Evolutionary conservation across 2,113 vertebrate genomes (phyloP).

Genomic region (Gallinago undulata): DNA sequence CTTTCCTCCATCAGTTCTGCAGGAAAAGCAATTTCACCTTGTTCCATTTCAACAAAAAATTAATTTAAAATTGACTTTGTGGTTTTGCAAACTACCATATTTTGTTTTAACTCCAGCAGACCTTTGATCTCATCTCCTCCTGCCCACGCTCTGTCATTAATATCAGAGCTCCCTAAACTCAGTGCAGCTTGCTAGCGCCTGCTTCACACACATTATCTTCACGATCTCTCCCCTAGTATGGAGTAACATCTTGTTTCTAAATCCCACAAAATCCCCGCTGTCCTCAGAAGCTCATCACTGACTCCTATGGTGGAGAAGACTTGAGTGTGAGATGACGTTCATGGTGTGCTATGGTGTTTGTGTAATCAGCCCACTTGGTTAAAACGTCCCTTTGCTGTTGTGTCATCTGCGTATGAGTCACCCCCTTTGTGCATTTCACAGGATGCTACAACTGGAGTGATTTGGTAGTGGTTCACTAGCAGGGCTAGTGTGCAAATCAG

Average conservation of each 20-base stretch:
- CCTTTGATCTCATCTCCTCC: neutral
- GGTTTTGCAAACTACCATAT: neutral
- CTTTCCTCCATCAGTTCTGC: neutral
- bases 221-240: neutral
- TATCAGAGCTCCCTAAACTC: neutral
- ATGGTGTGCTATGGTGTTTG: neutral
- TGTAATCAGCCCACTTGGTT: neutral
- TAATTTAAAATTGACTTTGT: neutral
- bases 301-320: neutral
- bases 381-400: neutral
- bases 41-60: neutral
- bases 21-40: neutral
- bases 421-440: neutral
- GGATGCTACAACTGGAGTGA: neutral
- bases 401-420: neutral
- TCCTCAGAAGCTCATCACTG: neutral
- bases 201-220: neutral
- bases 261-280: neutral
- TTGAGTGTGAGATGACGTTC: neutral
- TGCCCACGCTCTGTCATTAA: neutral
- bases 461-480: neutral
- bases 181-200: neutral
- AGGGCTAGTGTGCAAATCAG: neutral
- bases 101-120: neutral
- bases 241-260: neutral